A percentile compares a stretch with the other conserved stretches of the same genome.
Evolutionary conservation across 2,797 vertebrate species (phyloP).

Genomic region (Protosalanx chinensis): DNA sequence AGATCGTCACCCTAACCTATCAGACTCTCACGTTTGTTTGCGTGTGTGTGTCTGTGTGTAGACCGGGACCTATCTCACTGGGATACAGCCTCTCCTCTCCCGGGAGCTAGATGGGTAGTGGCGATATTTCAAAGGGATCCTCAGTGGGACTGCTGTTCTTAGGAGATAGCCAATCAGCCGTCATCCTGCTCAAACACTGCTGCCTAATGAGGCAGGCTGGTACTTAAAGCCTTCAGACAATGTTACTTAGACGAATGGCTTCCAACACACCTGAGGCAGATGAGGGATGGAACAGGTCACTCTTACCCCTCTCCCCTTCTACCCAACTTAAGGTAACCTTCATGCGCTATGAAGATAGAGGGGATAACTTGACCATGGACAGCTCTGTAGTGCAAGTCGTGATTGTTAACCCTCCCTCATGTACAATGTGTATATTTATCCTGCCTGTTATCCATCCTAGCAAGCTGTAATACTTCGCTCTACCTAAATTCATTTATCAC

Average conservation of each 20-base stretch:
- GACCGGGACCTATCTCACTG: constrained; percentile 25
- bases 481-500: constrained; percentile 13
- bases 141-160: constrained; percentile 16
- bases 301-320: no score
- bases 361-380: no score
- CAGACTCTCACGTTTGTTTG: constrained; percentile 5
- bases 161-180: neutral
- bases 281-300: no score
- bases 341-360: no score
- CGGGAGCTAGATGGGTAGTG: neutral
- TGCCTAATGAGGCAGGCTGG: no score
- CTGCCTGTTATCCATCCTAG: neutral
- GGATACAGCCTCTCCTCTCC: constrained; percentile 19
- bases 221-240: no score
- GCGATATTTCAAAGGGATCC: constrained; percentile 8
- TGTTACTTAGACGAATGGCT: no score
- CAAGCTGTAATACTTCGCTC: neutral
- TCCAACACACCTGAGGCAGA: no score
- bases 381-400: neutral
- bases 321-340: no score
- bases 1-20: neutral
- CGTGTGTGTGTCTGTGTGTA: constrained; percentile 3
- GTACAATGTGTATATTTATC: neutral
- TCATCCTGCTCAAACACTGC: neutral
- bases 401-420: neutral